Percentiles rank a stretch among this genome's conserved stretches.
Conservation (phyloP, 2,797 vertebrate species). For the Buceros bicornis region DNA sequence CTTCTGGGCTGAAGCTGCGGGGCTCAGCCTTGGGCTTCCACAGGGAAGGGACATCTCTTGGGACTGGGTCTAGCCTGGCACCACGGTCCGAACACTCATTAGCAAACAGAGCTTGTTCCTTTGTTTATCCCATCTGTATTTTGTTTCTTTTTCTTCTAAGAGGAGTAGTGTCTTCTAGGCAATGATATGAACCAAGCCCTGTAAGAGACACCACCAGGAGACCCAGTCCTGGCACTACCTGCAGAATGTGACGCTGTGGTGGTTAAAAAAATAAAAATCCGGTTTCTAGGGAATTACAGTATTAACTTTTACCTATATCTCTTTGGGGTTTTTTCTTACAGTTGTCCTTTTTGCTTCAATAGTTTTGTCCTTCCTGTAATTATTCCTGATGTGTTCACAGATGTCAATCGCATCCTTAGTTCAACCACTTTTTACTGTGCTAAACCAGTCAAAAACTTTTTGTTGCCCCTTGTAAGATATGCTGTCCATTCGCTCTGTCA, state of each 20-base stretch:
- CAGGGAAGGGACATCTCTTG: background rate
- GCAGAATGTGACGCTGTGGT: rapidly evolving
- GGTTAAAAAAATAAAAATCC: background rate
- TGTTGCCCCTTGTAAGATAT: background rate
- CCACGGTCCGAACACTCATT: rapidly evolving
- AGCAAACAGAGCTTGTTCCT: background rate
- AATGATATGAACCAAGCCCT: background rate
- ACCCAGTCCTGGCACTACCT: background rate
- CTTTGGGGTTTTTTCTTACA: background rate
- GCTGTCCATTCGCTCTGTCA: background rate
- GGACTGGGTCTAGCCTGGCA: background rate
- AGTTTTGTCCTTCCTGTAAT: background rate
- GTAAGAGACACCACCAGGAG: background rate
- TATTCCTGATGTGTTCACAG: background rate
- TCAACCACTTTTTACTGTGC: background rate
- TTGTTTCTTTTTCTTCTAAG: background rate
- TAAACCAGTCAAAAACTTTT: background rate
- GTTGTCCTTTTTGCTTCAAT: background rate
- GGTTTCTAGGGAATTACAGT: background rate
- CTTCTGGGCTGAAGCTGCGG: background rate
- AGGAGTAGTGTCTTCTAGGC: background rate
- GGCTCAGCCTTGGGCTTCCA: background rate
- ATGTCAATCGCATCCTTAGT: background rate
- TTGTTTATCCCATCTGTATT: rapidly evolving
- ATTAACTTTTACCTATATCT: background rate